Conservation (phyloP, 2,113 vertebrate species). For the Neodon shergylaensis region DNA sequence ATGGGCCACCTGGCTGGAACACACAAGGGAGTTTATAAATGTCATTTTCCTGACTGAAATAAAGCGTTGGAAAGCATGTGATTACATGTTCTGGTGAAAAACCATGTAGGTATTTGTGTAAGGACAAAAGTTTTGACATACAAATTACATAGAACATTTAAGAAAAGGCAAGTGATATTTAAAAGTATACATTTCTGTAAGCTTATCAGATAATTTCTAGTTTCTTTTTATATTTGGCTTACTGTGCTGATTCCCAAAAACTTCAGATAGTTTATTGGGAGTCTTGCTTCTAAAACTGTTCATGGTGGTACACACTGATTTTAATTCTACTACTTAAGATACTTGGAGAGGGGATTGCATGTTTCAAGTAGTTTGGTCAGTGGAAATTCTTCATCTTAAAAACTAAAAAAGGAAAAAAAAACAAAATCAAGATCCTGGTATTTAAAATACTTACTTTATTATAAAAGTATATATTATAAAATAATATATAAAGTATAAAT, state of each 20-base stretch:
- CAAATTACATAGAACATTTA: background rate
- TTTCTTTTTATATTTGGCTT: background rate
- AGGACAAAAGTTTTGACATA: background rate
- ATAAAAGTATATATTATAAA: background rate
- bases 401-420: background rate
- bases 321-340: background rate
- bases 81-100: background rate
- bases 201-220: background rate
- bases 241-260: background rate
- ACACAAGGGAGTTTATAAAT: background rate
- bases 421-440: background rate
- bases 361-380: background rate
- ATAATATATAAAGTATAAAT: too few species aligned
- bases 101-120: background rate
- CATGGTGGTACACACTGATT: background rate
- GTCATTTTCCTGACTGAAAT: background rate
- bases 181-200: background rate
- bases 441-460: background rate
- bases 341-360: background rate
- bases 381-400: background rate
- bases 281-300: background rate
- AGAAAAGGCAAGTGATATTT: conserved; percentile 17
- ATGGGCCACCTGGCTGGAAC: background rate
- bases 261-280: conserved; percentile 1
- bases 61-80: background rate